These are phyloP conservation scores for Sternotherus odoratus DNA, from an alignment of 2,797 vertebrate genomes.

Conservation along the genomic window DNA sequence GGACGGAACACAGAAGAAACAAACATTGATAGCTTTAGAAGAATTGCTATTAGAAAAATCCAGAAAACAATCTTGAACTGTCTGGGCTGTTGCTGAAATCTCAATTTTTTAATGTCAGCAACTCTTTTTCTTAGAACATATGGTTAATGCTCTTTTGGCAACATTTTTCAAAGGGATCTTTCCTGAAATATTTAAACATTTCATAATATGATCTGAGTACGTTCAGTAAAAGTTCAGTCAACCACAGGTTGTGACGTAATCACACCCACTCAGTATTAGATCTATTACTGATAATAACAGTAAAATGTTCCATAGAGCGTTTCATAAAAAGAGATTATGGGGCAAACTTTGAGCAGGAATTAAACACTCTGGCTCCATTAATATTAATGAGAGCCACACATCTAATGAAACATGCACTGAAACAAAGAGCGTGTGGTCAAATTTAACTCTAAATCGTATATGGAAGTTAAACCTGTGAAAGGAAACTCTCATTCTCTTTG, in stretches of 20 bases:
- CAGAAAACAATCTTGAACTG: fast-evolving
- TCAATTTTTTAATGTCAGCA: background rate
- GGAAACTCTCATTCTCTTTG: background rate
- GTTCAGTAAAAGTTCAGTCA: fast-evolving
- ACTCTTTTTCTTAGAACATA: background rate
- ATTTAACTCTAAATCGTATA: background rate
- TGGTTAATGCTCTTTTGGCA: slow-evolving; percentile 20
- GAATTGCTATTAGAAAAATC: fast-evolving
- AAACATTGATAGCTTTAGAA: fast-evolving
- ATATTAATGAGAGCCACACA: background rate
- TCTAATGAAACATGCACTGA: background rate
- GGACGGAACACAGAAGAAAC: background rate
- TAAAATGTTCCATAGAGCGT: fast-evolving
- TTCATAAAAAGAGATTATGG: fast-evolving
- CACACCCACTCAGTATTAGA: background rate
- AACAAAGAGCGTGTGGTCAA: background rate
- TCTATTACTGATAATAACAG: fast-evolving
- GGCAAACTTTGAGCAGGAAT: too few relatives aligned
- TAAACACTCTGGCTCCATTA: background rate
- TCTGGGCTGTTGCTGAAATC: background rate
- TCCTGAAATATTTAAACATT: slow-evolving; percentile 1
- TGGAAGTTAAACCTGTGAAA: background rate
- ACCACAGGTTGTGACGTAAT: background rate
- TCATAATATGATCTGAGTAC: slow-evolving; percentile 9
- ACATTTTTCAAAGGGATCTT: slow-evolving; percentile 4